Conservation (phyloP, 2,888 invertebrate species). For the Sarcophaga subvicina region DNA sequence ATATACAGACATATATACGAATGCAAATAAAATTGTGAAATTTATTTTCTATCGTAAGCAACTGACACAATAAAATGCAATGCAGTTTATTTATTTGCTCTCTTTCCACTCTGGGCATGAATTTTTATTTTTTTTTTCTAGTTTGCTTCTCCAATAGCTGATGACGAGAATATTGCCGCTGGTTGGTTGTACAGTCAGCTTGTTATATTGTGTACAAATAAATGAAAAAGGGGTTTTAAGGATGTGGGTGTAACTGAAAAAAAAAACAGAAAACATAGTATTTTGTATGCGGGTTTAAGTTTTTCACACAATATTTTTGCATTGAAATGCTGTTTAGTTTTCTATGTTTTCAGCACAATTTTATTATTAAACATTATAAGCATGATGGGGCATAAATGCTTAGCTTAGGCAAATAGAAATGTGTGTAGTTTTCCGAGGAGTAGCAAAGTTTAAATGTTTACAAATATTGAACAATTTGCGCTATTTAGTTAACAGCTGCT, state of each 20-base stretch:
- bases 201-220: too few relatives aligned
- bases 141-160: slow-evolving; percentile 22
- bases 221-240: too few relatives aligned
- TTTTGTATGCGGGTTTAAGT: background rate
- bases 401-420: background rate
- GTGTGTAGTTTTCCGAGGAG: background rate
- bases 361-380: slow-evolving; percentile 41
- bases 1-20: slow-evolving; percentile 45
- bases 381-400: background rate
- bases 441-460: too few relatives aligned
- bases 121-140: background rate
- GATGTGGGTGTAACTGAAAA: too few relatives aligned
- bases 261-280: background rate
- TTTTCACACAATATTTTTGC: slow-evolving; percentile 30
- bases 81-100: slow-evolving; percentile 39
- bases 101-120: background rate
- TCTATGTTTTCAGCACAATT: slow-evolving; percentile 22
- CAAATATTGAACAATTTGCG: background rate
- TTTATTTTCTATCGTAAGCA: slow-evolving; percentile 72
- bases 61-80: slow-evolving; percentile 72
- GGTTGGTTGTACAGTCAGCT: slow-evolving; percentile 8
- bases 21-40: slow-evolving; percentile 72
- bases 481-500: too few relatives aligned
- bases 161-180: slow-evolving; percentile 26
- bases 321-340: slow-evolving; percentile 37